Evolutionary conservation across 2,888 invertebrate species (phyloP).

Genomic region (Taphrorychus bicolor): DNA sequence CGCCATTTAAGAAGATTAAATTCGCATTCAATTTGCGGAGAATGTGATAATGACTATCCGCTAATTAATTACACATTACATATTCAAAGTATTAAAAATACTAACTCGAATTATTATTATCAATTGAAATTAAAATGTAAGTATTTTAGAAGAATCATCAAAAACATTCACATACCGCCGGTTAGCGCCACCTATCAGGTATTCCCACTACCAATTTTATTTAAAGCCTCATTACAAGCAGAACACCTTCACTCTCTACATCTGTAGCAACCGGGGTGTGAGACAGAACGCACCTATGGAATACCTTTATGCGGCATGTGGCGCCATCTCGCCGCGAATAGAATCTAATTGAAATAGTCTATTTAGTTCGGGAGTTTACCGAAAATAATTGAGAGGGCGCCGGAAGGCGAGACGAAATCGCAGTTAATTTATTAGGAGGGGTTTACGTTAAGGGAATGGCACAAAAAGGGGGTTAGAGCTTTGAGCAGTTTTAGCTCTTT

Average conservation of each 20-base stretch:
- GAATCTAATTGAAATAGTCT: neutral
- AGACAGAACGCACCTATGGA: neutral
- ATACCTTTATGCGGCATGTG: neutral
- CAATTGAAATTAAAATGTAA: too few relatives aligned
- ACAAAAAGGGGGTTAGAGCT: neutral
- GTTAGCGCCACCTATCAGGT: neutral
- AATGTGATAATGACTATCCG: neutral
- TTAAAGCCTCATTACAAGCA: too few relatives aligned
- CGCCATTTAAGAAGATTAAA: conserved; percentile 36
- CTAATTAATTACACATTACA: conserved; percentile 15
- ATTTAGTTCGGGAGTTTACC: neutral
- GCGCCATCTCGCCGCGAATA: conserved; percentile 5
- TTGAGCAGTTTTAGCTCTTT: neutral
- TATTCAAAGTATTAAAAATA: too few relatives aligned
- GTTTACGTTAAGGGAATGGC: neutral
- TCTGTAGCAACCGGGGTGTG: neutral
- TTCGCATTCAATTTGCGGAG: conserved; percentile 11
- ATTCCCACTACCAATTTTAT: neutral
- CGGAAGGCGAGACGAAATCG: neutral
- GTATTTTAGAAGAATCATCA: too few relatives aligned
- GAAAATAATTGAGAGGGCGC: neutral
- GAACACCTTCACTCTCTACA: neutral
- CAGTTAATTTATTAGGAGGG: neutral
- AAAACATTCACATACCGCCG: too few relatives aligned
- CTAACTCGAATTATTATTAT: too few relatives aligned